Evolutionary conservation across 2,113 vertebrate genomes (phyloP).

Genomic region (Numenius arquata): DNA sequence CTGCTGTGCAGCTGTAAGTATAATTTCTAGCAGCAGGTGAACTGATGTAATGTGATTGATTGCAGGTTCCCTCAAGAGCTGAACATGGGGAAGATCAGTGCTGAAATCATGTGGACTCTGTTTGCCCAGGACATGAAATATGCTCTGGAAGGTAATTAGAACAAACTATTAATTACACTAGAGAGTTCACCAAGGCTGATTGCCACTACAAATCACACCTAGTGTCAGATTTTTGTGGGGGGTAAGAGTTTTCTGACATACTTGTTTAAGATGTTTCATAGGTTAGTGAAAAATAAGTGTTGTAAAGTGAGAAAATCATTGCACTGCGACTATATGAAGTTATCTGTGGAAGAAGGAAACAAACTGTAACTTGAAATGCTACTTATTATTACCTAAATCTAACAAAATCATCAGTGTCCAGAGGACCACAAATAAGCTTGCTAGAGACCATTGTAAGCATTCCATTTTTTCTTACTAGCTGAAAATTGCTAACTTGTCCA

Average conservation of each 20-base stretch:
- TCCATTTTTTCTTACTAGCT: not conserved
- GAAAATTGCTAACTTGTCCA: not conserved
- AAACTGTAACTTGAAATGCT: not conserved
- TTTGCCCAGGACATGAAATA: constrained; percentile 97
- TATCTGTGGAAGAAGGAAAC: not conserved
- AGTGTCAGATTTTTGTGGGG: not conserved
- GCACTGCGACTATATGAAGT: not conserved
- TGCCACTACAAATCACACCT: not conserved
- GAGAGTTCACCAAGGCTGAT: not conserved
- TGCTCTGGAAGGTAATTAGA: constrained; percentile 89
- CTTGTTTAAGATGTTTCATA: not conserved
- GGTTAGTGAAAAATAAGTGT: not conserved
- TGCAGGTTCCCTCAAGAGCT: constrained; percentile 95
- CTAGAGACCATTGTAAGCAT: not conserved
- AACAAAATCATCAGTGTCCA: not conserved
- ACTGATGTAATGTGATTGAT: constrained; percentile 42
- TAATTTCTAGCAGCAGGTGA: not conserved
- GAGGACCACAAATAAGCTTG: not conserved
- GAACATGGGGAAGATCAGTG: constrained; percentile 90
- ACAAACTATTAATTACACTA: not conserved
- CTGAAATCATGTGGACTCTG: constrained; percentile 92
- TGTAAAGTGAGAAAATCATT: not conserved
- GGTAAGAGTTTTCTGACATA: not conserved
- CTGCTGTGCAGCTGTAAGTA: not conserved
- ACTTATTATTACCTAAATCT: not conserved